Conservation (phyloP, 2,888 invertebrate genomes). For the Mactromeris polynyma region DNA sequence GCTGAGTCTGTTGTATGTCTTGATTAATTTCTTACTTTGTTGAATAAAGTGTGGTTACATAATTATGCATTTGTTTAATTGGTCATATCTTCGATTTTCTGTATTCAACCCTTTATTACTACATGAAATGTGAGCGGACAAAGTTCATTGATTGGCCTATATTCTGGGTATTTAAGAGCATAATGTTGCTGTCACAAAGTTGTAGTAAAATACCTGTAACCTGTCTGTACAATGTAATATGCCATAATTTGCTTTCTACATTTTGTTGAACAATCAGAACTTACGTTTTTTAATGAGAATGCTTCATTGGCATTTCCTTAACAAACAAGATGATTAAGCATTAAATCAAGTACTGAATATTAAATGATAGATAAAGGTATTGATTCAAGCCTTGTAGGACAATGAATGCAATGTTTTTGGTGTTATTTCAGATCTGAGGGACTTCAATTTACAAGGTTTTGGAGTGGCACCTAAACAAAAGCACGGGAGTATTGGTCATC, state of each 20-base stretch:
- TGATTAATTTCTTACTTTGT: background rate
- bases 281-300: background rate
- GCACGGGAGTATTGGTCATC: slow-evolving; percentile 66
- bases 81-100: slow-evolving; percentile 16
- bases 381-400: background rate
- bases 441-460: slow-evolving; percentile 60
- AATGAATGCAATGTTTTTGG: background rate
- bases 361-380: background rate
- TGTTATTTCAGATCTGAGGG: slow-evolving; percentile 57
- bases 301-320: background rate
- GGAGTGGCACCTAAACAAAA: slow-evolving; percentile 62
- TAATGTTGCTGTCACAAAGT: background rate
- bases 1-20: background rate
- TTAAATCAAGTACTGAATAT: background rate
- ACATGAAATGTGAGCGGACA: background rate
- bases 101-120: background rate
- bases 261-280: background rate
- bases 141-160: slow-evolving; percentile 1
- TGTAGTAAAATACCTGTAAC: background rate
- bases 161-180: background rate
- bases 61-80: background rate
- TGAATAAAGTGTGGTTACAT: background rate
- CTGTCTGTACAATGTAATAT: background rate
- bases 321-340: background rate
- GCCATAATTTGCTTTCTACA: background rate